These are phyloP conservation scores for Eulemur rufifrons DNA, from an alignment of 2,113 vertebrate genomes.

Conservation along the genomic window DNA sequence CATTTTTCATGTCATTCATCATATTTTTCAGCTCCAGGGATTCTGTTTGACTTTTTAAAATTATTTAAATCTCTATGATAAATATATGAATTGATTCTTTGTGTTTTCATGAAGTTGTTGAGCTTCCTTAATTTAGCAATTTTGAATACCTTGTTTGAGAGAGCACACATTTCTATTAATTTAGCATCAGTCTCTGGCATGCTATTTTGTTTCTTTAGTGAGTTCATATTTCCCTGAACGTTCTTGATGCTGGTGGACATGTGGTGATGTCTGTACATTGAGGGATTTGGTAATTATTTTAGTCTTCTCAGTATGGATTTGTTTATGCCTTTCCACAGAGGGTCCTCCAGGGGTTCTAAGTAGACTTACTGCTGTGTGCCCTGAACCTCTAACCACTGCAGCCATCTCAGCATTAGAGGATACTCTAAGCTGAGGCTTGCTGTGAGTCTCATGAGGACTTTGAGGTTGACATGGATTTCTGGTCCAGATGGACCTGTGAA, in stretches of 20 bases:
- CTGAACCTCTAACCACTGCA: background rate
- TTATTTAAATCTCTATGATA: background rate
- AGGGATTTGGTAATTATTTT: background rate
- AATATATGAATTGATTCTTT: background rate
- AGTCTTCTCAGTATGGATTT: background rate
- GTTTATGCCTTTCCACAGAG: background rate
- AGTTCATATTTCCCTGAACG: background rate
- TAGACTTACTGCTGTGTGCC: background rate
- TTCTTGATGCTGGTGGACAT: background rate
- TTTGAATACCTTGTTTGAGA: background rate
- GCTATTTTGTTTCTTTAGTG: background rate
- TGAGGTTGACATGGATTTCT: background rate
- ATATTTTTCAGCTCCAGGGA: background rate
- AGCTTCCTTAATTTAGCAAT: background rate
- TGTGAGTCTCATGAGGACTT: background rate
- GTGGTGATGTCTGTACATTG: background rate
- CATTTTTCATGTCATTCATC: background rate
- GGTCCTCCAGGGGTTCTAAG: background rate
- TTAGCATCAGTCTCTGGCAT: background rate
- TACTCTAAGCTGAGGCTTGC: background rate
- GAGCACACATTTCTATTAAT: background rate
- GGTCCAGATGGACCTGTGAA: background rate
- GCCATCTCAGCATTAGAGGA: background rate
- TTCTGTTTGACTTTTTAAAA: background rate
- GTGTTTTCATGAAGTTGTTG: background rate